Conservation (phyloP, 2,888 invertebrate genomes). For the Hedya salicella region DNA sequence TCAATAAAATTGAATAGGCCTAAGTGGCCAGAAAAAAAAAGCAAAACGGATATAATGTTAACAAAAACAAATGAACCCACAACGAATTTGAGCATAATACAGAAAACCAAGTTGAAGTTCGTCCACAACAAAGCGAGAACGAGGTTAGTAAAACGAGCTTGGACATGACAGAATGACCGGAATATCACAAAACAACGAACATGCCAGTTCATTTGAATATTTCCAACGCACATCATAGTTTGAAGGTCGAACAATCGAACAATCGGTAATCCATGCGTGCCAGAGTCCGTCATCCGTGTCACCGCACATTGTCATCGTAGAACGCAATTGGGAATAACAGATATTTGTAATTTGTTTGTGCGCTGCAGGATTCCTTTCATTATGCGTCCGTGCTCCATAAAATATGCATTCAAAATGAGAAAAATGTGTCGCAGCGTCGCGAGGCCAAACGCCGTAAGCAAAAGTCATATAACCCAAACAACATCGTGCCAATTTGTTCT, state of each 20-base stretch:
- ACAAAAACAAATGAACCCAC: background rate
- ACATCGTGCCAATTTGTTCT: constrained; percentile 48
- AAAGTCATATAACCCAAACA: constrained; percentile 46
- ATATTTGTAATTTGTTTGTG: constrained; percentile 75
- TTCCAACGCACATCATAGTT: constrained; percentile 27
- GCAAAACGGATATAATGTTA: too few relatives aligned
- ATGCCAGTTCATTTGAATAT: constrained; percentile 27
- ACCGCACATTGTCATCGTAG: constrained; percentile 35
- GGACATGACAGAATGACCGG: constrained; percentile 23
- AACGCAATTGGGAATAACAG: constrained; percentile 53
- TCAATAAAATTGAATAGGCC: too few relatives aligned
- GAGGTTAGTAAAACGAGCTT: constrained; percentile 9
- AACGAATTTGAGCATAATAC: background rate
- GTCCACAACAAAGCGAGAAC: background rate
- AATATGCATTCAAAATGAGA: constrained; percentile 83
- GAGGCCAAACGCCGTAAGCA: constrained; percentile 46
- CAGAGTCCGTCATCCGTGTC: constrained; percentile 38
- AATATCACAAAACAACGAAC: constrained; percentile 29
- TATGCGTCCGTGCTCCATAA: constrained; percentile 78
- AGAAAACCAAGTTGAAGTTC: background rate
- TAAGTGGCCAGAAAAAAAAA: too few relatives aligned
- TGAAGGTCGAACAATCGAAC: constrained; percentile 34
- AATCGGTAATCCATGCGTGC: constrained; percentile 32
- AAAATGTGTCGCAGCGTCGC: constrained; percentile 79
- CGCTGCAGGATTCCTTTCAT: constrained; percentile 75